Conservation (phyloP, 2,113 vertebrate species). For the Oreamnos americanus region DNA sequence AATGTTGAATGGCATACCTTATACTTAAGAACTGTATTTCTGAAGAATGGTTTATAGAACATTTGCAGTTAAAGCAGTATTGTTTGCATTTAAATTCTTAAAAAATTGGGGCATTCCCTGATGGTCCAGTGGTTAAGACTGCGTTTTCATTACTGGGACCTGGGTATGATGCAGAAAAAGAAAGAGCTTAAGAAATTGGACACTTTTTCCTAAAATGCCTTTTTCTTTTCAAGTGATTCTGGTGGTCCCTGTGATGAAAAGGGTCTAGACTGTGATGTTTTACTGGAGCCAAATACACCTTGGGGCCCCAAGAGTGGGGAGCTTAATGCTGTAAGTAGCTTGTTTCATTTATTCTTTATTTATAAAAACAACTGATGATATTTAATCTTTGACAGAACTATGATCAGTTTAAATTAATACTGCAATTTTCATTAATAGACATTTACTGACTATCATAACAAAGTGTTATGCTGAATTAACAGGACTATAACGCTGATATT, state of each 20-base stretch:
- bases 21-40: not conserved
- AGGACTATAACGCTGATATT: not conserved
- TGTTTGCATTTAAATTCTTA: not conserved
- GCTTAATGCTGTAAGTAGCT: constrained; percentile 87
- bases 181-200: not conserved
- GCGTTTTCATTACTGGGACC: not conserved
- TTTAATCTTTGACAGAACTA: constrained; percentile 12
- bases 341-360: constrained; percentile 41
- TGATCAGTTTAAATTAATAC: not conserved
- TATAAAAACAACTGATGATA: not conserved
- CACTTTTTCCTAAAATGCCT: constrained; percentile 12
- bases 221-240: constrained; percentile 78
- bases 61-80: not conserved
- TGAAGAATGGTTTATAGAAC: not conserved
- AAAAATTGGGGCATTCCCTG: not conserved
- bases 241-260: constrained; percentile 82
- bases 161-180: not conserved
- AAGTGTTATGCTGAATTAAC: not conserved
- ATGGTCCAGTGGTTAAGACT: not conserved
- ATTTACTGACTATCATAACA: not conserved
- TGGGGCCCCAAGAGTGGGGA: constrained; percentile 87
- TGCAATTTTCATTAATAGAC: not conserved
- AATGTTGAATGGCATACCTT: not conserved
- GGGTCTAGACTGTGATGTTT: constrained; percentile 85
- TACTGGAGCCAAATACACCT: constrained; percentile 85